phyloP scores from a whole-genome alignment of 2,797 vertebrate species.

The Eidolon dupreanum region DNA sequence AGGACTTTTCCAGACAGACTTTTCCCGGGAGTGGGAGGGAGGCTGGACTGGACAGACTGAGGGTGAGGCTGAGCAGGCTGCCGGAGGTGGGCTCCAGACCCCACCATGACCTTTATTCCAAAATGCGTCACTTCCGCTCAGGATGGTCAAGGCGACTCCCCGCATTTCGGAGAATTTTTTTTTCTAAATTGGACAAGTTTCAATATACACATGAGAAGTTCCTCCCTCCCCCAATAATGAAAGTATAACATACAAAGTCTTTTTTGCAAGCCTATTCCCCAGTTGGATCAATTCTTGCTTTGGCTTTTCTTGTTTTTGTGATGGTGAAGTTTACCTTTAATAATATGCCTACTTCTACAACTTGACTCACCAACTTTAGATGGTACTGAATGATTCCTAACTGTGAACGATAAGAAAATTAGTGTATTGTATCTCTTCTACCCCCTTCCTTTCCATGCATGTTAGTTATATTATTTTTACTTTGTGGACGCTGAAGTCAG shows the following conservation, averaged over 20 bases:
- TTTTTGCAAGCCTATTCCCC: rapidly evolving
- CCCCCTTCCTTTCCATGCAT: rapidly evolving
- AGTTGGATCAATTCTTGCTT: neutral
- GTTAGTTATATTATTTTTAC: neutral
- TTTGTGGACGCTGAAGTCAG: neutral
- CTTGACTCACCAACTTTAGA: neutral
- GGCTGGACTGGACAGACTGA: neutral
- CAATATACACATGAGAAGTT: neutral
- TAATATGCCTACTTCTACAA: neutral
- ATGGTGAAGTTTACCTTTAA: neutral
- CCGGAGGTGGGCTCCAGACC: rapidly evolving
- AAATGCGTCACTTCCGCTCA: rapidly evolving
- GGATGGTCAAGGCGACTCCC: neutral
- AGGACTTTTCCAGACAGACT: neutral
- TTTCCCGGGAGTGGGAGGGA: neutral
- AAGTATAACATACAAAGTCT: neutral
- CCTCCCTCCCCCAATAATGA: too few species aligned
- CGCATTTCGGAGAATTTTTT: neutral
- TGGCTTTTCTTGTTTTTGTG: neutral
- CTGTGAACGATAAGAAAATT: neutral
- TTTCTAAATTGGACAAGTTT: neutral
- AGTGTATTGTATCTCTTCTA: neutral
- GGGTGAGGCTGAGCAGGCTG: neutral
- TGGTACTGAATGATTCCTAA: neutral
- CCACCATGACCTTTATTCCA: rapidly evolving